Evolutionary conservation across 2,888 invertebrate species (phyloP), one percentile per base, ranked within the genome.

Genomic region (Napeogenes inachia): DNA sequence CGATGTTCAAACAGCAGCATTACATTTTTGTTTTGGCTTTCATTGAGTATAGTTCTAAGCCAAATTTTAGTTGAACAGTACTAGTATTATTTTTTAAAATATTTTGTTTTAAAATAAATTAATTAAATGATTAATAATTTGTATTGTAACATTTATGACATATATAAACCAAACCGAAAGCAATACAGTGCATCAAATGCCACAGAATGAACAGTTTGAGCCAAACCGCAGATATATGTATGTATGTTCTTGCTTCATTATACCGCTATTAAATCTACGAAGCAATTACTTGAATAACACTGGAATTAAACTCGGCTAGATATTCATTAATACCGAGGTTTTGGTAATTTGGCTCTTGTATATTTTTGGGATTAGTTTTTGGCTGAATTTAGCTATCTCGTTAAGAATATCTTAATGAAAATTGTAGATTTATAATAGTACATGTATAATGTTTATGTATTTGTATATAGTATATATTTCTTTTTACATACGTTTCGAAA

Each of bases 171-270:
- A 12, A 30, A 50, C 10, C 21, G 3, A 30, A 30, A 30, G n/a
- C 21, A 47, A 30, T 50, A 30, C 50, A 50, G 21, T 30, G 12
- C 21, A 50, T 50, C 30, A 50, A 30, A 50, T 50, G 30, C 50
- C 30, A 30, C 50, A 30, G 30, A 30, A 50, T 3, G 10, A 35
- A 35, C 35, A 35, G 2, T 50, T 50, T 50, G 57, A 13, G 53
- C 59, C 56, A 61, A 59, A 54, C 56, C 61, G n/a, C 45, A 45
- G 32, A 45, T 53, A 50, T 33, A 42, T 46, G 38, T 60, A 38
- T 68, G 63, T 68, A 66, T 64, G 56, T 61, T 59, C 63, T 57
- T 35, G 66, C 62, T 65, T 66, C 68, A 68, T 69, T 69, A 68
- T 60, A 63, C 63, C 62, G 59, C 66, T 56, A 66, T 68, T 68